Base-by-base conservation (phyloP, 2,888 invertebrate genomes). In the Mylabris sibirica region DNA sequence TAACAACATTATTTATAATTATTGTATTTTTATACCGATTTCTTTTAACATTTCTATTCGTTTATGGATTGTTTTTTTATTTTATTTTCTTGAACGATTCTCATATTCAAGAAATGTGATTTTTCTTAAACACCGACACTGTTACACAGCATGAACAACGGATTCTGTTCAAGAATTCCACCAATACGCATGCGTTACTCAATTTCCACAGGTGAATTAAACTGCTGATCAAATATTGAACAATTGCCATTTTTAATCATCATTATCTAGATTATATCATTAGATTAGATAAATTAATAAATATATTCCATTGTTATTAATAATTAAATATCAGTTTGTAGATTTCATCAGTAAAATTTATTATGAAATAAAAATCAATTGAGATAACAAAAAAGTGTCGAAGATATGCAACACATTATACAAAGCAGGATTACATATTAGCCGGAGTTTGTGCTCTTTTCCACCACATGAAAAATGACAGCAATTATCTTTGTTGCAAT, bases 171-270 rank as follows among this genome's bases (percentile, higher is more conserved):
- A 17, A 44, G 64, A 60, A 53, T 66, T 49, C 8, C 24, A 4
- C n/a, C 4, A 60, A 9, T 70, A 73, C 76, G 78, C 77, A 73
- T 75, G 75, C 68, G 73, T 63, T 60, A 64, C 66, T 67, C 69
- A 73, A 73, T 73, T 76, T 60, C 75, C 70, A 77, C 78, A 78
- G 78, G 76, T 78, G 77, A 77, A 76, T 75, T 77, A 57, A 57
- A 24, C 24, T 14, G 17, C 49, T 20, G 20, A 49, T 49, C 17
- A 49, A 4, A 49, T 49, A 8, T 4, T 20, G 17, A 49, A 49
- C 9, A 20, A 20, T 49, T 20, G 14, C 22, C 24, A 14, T 24
- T 57, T 57, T 26, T 9, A 3, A 24, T 9, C 11, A 8, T n/a
- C 11, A 3, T 14, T 57, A 57, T 57, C 24, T 22, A 22, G 24